Conservation (phyloP, 2,113 vertebrate genomes). For the Syrmaticus mikado region DNA sequence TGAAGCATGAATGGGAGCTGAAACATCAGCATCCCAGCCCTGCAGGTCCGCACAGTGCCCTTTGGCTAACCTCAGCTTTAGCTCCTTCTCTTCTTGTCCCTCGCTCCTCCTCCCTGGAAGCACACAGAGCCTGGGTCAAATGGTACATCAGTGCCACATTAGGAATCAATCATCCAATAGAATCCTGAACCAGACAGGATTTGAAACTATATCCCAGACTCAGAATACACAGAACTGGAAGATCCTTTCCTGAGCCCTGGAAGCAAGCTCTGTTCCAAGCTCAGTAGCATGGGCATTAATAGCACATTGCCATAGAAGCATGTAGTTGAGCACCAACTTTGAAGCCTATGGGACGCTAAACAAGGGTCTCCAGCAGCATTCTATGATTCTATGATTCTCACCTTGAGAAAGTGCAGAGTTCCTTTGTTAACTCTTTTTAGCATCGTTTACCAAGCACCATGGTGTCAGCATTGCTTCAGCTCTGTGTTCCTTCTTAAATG, state of each 20-base stretch:
- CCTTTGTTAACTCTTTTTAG: not conserved
- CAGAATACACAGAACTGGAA: not conserved
- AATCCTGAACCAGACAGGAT: not conserved
- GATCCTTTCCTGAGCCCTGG: not conserved
- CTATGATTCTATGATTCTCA: not conserved
- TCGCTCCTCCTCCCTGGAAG: not conserved
- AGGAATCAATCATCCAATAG: not conserved
- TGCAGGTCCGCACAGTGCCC: rapidly evolving
- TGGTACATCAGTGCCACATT: rapidly evolving
- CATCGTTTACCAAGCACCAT: rapidly evolving
- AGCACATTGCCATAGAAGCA: too few species aligned
- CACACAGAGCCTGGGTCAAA: rapidly evolving
- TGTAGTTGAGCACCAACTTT: rapidly evolving
- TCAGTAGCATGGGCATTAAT: not conserved
- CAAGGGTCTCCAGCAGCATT: not conserved
- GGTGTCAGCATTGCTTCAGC: not conserved
- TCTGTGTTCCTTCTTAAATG: rapidly evolving
- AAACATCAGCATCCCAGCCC: rapidly evolving
- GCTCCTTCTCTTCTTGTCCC: not conserved
- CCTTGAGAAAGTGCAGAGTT: not conserved
- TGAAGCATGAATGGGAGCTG: not conserved
- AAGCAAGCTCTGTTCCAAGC: not conserved
- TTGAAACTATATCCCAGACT: not conserved
- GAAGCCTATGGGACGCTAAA: not conserved
- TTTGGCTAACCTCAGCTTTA: not conserved